Percentiles rank a stretch among this genome's conserved stretches.
phyloP scores from a whole-genome alignment of 2,888 invertebrate genomes.

The Ferrisia virgata region DNA sequence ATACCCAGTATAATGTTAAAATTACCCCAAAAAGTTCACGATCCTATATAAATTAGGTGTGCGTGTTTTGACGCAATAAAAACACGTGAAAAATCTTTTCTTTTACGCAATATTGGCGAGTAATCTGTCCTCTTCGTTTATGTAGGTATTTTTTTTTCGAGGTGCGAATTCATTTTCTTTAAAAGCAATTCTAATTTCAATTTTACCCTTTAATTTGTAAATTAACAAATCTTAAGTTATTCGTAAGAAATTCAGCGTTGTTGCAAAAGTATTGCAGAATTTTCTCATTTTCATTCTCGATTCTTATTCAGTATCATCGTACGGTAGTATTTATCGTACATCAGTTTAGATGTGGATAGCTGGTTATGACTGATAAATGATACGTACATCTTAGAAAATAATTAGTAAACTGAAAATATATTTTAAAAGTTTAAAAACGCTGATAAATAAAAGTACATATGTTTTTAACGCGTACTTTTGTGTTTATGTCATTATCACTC shows the following conservation, averaged over 20 bases:
- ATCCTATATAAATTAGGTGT: conserved; percentile 29
- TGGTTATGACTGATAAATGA: too few species aligned
- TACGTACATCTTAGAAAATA: too few species aligned
- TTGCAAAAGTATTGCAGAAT: too few species aligned
- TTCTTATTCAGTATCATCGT: too few species aligned
- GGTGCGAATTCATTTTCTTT: not conserved
- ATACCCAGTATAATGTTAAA: not conserved
- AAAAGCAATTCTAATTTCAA: not conserved
- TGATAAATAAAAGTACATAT: too few species aligned
- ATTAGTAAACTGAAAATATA: too few species aligned
- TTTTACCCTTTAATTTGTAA: not conserved
- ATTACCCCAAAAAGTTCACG: conserved; percentile 21
- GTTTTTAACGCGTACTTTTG: too few species aligned
- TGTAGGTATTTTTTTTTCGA: not conserved
- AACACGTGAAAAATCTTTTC: conserved; percentile 19
- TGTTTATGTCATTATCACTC: too few species aligned
- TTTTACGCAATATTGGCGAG: conserved; percentile 8
- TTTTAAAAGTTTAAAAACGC: too few species aligned
- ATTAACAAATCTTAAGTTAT: not conserved
- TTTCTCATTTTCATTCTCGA: too few species aligned
- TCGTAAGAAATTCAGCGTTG: not conserved
- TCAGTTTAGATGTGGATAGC: too few species aligned
- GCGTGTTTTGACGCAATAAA: conserved; percentile 15
- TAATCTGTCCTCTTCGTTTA: not conserved
- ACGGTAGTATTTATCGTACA: too few species aligned